Base-by-base conservation (phyloP, 2,113 vertebrate species). In the Lycocorax pyrrhopterus region DNA sequence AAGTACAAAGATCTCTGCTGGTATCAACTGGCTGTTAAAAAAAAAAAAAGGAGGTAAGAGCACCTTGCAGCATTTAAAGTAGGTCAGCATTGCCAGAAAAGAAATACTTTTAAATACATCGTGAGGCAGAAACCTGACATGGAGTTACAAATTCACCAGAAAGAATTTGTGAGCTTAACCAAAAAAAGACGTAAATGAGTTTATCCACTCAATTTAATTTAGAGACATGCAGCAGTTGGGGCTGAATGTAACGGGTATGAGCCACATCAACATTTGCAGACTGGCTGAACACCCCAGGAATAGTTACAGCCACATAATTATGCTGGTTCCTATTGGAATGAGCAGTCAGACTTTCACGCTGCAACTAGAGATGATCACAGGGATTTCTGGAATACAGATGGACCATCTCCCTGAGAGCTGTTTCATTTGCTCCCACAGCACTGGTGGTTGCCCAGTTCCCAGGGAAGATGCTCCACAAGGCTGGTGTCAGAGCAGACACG, bases 1-100 rank as follows among this genome's bases (percentile, higher is more conserved):
- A 87, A 84, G 87, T 73, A 93, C 74, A 95, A 94, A 96, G 87
- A 87, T 74, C 66, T 95, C 81, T 82, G 35, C 67, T 82, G 56
- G 66, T 87, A 81, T 84, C 64, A 92, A 22, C 32, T 4, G 8
- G 68, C 56, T 91, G 72, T 30, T 87, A 37, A 29, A 43, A 51
- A 39, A 80, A 46, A 56, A 32, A 59, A 59, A 52, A 3, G 3
- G 15, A 87, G 41, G 47, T 60, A 74, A 72, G 30, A 73, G 69
- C 62, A 89, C 44, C 72, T 37, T 13, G 3, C 71, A 68, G 80
- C 22, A 82, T 60, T 89, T 69, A 64, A 92, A 96, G 62, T 83
- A 96, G 93, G 84, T 81, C 89, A 87, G 41, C 74, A 75, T 1
- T 73, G 81, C 29, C 71, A 87, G 58, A 56, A 91, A 89, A 82